A percentile compares a stretch with the other conserved stretches of the same genome.
Evolutionary conservation across 2,113 vertebrate genomes (phyloP).

Genomic region (Lophius piscatorius): DNA sequence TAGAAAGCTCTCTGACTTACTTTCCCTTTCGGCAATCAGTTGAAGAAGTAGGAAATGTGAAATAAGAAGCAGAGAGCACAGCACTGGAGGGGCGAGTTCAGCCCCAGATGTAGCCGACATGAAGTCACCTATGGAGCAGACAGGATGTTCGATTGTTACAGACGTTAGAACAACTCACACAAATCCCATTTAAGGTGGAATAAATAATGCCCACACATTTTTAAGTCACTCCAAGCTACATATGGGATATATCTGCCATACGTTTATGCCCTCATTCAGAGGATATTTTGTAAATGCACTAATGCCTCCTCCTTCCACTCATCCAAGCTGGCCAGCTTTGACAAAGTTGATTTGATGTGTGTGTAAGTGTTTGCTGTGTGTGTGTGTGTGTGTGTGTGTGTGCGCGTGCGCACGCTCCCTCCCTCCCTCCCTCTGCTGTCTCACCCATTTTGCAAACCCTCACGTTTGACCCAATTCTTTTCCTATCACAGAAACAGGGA

Average conservation of each 20-base stretch:
- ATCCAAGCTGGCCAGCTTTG: conserved; percentile 45
- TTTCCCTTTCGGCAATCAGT: conserved; percentile 23
- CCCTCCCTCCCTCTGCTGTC: conserved; percentile 28
- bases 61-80: no score
- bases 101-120: not conserved
- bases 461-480: conserved; percentile 73
- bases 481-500: conserved; percentile 53
- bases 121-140: not conserved
- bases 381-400: conserved; percentile 12
- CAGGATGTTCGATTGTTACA: not conserved
- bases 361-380: conserved; percentile 11
- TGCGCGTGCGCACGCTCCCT: conserved; percentile 32
- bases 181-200: not conserved
- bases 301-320: conserved; percentile 23
- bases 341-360: conserved; percentile 43
- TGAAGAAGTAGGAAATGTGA: no score
- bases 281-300: conserved; percentile 59
- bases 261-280: conserved; percentile 31
- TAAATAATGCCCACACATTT: conserved; percentile 4
- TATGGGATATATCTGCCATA: conserved; percentile 22
- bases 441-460: conserved; percentile 58
- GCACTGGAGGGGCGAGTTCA: no score
- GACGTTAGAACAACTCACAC: not conserved
- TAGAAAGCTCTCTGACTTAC: conserved; percentile 26
- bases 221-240: conserved; percentile 4